Conservation (phyloP, 2,797 vertebrate species). For the Chaetodon trifasciatus region DNA sequence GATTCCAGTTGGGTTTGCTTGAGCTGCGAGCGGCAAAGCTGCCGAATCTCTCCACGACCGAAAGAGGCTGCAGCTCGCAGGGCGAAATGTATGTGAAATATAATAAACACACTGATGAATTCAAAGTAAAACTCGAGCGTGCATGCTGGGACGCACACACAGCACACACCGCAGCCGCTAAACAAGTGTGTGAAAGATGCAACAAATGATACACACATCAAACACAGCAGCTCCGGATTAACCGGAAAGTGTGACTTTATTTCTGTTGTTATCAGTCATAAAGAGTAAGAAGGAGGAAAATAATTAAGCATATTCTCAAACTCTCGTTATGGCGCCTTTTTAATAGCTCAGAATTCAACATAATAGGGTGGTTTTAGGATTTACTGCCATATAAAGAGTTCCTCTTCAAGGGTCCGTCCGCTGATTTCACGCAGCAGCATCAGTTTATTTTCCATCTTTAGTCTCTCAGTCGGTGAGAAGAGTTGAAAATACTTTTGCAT, state of each 20-base stretch:
- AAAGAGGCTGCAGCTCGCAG: neutral
- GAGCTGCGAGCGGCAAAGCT: too few species aligned
- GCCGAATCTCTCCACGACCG: neutral
- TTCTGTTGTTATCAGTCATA: slow-evolving; percentile 16
- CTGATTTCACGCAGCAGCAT: neutral
- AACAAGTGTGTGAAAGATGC: slow-evolving; percentile 49
- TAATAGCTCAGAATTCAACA: neutral
- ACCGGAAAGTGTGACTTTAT: slow-evolving; percentile 8
- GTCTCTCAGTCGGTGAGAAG: neutral
- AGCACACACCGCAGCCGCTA: neutral
- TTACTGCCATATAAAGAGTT: neutral
- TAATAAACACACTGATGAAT: slow-evolving; percentile 9
- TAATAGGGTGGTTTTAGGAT: neutral
- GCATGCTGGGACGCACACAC: slow-evolving; percentile 9
- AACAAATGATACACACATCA: slow-evolving; percentile 47
- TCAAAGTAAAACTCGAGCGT: slow-evolving; percentile 1
- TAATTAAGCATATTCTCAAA: slow-evolving; percentile 17
- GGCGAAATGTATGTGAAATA: neutral
- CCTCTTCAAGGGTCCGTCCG: neutral
- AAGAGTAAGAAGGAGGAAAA: slow-evolving; percentile 10
- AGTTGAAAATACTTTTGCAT: too few species aligned
- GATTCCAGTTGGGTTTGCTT: slow-evolving; percentile 58
- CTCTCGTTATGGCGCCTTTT: slow-evolving; percentile 13
- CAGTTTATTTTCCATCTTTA: neutral
- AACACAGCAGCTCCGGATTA: slow-evolving; percentile 48